Evolutionary conservation across 1,140 invertebrate genomes (phyloP), one percentile per base, ranked within the genome.

Genomic region (Kradibia gibbosae): DNA sequence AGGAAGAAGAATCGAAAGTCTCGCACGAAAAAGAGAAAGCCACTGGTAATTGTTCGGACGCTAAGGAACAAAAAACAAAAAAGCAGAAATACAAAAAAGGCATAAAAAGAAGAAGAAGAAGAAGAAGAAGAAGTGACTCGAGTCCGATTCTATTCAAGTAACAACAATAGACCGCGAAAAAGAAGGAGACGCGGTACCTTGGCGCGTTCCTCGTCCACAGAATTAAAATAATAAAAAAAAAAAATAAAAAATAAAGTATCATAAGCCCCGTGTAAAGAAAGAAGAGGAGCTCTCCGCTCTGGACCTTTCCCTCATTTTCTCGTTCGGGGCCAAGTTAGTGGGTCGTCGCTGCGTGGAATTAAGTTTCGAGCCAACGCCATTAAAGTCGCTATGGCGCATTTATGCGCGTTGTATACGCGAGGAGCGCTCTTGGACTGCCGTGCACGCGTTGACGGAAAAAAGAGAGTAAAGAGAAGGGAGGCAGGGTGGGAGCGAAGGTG

Each of bases 61-160:
- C 3, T n/a, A n/a, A n/a, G n/a, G n/a, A n/a, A n/a, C n/a, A n/a
- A n/a, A n/a, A n/a, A n/a, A n/a, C n/a, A n/a, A n/a, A n/a, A n/a
- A n/a, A n/a, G n/a, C n/a, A n/a, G n/a, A n/a, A n/a, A n/a, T n/a
- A n/a, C n/a, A n/a, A n/a, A n/a, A n/a, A n/a, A n/a, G n/a, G n/a
- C n/a, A n/a, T n/a, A n/a, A n/a, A n/a, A n/a, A n/a, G n/a, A n/a
- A n/a, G n/a, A n/a, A n/a, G n/a, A n/a, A n/a, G n/a, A n/a, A n/a
- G n/a, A 75, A 50, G 22, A 75, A 15, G 28, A 60, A 57, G 60
- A 42, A 75, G 28, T 55, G 60, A 78, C 65, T 72, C 53, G 22
- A 79, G 78, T 79, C 78, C 65, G 67, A 79, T 72, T 72, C 78
- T 31, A 72, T 79, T 72, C n/a, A 79, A 53, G 39, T 25, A 57